Base-by-base conservation (phyloP, 2,888 invertebrate species). In the Cephalotes varians region DNA sequence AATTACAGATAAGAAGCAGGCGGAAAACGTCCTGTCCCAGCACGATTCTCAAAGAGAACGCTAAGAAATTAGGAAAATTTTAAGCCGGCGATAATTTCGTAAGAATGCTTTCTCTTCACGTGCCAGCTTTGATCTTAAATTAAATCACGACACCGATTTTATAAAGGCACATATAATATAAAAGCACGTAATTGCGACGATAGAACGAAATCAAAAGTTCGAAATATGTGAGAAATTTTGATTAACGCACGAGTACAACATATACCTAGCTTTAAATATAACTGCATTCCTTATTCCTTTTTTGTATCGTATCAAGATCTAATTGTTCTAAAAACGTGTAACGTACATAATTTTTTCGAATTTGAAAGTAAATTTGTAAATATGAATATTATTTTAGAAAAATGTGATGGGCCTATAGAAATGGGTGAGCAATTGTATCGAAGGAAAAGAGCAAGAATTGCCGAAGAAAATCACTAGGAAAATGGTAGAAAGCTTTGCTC, bases 1-100 rank as follows among this genome's bases (percentile, higher is more conserved):
- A 85, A 85, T 82, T 84, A 85, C 82, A 85, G 84, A 87, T 87
- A 86, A 87, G 86, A 87, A 90, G 83, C 77, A 85, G 58, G 85
- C 85, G 85, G 83, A 82, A 87, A 87, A 86, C 84, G 37, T 60
- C 21, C 62, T 51, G 71, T 56, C 44, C 71, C 25, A 25, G n/a
- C 34, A 44, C 44, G 51, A 60, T 60, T 49, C 80, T 80, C 82
- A 62, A 49, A 72, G 65, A 69, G 31, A n/a, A 80, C 28, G 40
- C 60, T 40, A 47, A 73, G 60, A 60, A 73, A 80, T 73, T 79
- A 71, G 74, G 74, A 60, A 72, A 80, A 80, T 80, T 62, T 80
- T 74, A 80, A 79, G 40, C 54, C 67, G 40, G 71, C 31, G 77
- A 71, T 79, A 79, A 79, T 79, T 79, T 71, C 47, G 77, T 79